phyloP scores from a whole-genome alignment of 2,113 vertebrate species.

The Pseudolaguvia tuberculata region DNA sequence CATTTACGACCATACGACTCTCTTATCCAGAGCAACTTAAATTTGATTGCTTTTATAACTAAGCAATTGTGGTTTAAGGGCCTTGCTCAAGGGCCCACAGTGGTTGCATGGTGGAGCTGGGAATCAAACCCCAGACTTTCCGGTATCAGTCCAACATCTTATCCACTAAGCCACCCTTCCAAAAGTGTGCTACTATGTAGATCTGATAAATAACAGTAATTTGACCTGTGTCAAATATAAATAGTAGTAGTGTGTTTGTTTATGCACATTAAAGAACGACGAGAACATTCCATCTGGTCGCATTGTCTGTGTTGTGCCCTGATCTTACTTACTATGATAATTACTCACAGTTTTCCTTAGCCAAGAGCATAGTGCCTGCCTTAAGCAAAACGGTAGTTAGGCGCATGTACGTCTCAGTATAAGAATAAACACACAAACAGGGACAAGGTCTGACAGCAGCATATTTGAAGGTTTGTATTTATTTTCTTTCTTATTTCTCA shows the following conservation, averaged over 20 bases:
- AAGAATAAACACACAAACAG: not conserved
- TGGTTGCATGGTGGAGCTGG: no score
- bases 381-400: not conserved
- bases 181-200: not conserved
- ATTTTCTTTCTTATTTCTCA: not conserved
- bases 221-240: no score
- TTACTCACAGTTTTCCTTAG: not conserved
- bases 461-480: not conserved
- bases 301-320: slow-evolving; percentile 38
- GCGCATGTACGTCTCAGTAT: not conserved
- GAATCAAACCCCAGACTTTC: no score
- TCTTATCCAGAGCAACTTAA: no score
- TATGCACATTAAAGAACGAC: slow-evolving; percentile 11
- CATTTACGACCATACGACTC: no score
- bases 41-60: no score
- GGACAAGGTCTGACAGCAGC: not conserved
- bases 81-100: no score
- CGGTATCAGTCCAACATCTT: no score
- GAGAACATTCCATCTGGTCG: slow-evolving; percentile 57
- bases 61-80: no score
- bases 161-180: no score
- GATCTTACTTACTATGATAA: slow-evolving; percentile 44
- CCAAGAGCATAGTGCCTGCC: not conserved
- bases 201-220: not conserved
- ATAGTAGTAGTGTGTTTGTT: not conserved